A percentile compares a stretch with the other conserved stretches of the same genome.
Conservation (phyloP, 2,113 vertebrate genomes). For the Girardinichthys multiradiatus region DNA sequence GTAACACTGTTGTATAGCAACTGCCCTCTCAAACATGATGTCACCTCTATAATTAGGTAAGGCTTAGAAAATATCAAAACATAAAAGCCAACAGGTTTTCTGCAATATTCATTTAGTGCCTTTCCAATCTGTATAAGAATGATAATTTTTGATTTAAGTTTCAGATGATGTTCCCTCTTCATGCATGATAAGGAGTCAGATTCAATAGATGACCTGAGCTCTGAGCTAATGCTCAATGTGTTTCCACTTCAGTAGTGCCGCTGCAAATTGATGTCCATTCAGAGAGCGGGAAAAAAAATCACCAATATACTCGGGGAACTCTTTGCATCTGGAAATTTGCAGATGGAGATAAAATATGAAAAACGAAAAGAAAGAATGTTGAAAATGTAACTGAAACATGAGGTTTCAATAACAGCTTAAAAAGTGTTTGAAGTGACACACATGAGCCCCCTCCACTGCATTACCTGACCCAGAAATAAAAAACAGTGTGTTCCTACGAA, state of each 20-base stretch:
- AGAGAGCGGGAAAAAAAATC: background rate
- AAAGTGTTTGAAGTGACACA: conserved; percentile 55
- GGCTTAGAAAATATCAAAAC: background rate
- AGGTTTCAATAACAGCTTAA: conserved; percentile 68
- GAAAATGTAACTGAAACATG: conserved; percentile 60
- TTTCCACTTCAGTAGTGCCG: conserved; percentile 61
- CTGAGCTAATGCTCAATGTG: conserved; percentile 49
- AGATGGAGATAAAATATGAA: conserved; percentile 61
- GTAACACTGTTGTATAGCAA: background rate
- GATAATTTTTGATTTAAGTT: background rate
- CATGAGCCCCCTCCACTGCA: conserved; percentile 31
- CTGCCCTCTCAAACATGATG: background rate
- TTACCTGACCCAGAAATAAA: conserved; percentile 23
- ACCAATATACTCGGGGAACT: conserved; percentile 1
- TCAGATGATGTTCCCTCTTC: conserved; percentile 21
- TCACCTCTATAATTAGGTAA: background rate
- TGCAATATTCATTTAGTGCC: background rate
- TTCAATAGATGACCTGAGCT: conserved; percentile 19
- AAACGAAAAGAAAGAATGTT: conserved; percentile 42
- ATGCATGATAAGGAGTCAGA: conserved; percentile 55
- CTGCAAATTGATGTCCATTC: conserved; percentile 45
- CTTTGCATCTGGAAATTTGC: conserved; percentile 57
- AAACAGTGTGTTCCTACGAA: conserved; percentile 14
- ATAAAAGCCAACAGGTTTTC: background rate
- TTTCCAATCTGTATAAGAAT: background rate